Evolutionary conservation across 2,113 vertebrate species (phyloP).

Genomic region (Chloropsis cyanopogon): DNA sequence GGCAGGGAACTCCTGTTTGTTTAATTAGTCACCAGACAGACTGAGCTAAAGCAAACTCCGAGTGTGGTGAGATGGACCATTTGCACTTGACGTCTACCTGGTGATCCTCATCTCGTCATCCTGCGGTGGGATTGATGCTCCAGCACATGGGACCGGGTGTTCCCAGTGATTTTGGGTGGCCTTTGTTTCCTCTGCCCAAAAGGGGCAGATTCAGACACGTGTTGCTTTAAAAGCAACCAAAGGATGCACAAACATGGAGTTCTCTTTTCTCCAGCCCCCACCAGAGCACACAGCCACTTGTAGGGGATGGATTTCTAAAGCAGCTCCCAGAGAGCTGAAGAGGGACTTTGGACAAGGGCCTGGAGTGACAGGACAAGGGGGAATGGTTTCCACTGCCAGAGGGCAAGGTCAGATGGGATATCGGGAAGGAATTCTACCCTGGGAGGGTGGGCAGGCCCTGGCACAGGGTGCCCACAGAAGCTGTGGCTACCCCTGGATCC

Average conservation of each 20-base stretch:
- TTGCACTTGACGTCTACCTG: neutral
- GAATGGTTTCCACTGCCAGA: neutral
- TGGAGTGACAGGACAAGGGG: neutral
- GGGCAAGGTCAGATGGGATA: fast-evolving
- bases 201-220: fast-evolving
- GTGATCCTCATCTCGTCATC: neutral
- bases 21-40: constrained; percentile 35
- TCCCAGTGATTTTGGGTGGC: fast-evolving
- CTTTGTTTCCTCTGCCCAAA: neutral
- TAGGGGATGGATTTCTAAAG: neutral
- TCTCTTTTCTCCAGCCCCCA: neutral
- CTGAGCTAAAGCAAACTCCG: neutral
- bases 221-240: neutral
- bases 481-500: neutral
- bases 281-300: neutral
- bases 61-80: neutral
- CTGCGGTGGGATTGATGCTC: neutral
- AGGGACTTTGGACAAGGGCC: neutral
- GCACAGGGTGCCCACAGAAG: neutral
- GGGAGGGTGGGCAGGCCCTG: fast-evolving
- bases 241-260: neutral
- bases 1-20: constrained; percentile 39
- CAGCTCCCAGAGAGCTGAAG: neutral
- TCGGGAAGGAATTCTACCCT: fast-evolving
- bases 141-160: fast-evolving